phyloP scores from a whole-genome alignment of 1,140 invertebrate genomes.

The Epicauta chinensis region DNA sequence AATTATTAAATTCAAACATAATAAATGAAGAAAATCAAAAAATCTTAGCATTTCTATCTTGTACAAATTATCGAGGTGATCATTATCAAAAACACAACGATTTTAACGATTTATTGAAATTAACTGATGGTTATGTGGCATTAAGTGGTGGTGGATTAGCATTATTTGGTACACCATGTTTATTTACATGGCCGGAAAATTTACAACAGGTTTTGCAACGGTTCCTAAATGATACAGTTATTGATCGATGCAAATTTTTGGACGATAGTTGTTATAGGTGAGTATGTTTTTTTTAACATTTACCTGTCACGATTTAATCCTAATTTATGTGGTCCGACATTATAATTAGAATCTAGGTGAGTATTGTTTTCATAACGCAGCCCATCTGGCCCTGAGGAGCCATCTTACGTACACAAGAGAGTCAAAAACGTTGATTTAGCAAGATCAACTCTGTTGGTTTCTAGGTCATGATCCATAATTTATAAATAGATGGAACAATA shows the following conservation, averaged over 20 bases:
- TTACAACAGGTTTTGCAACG: constrained; percentile 60
- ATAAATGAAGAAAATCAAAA: constrained; percentile 61
- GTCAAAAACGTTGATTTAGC: no score
- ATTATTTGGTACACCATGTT: constrained; percentile 80
- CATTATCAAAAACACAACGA: constrained; percentile 39
- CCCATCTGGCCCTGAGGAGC: no score
- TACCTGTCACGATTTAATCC: no score
- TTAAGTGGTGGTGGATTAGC: constrained; percentile 86
- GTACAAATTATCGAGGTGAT: constrained; percentile 65
- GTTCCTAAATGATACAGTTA: constrained; percentile 46
- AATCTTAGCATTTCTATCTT: constrained; percentile 84
- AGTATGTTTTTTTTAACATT: no score
- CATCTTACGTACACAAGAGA: no score
- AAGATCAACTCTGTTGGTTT: no score
- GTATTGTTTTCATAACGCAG: no score
- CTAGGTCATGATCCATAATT: no score
- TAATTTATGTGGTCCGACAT: no score
- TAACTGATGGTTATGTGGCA: constrained; percentile 78
- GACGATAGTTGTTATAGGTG: constrained; percentile 65
- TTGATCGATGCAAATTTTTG: constrained; percentile 60
- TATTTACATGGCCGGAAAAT: constrained; percentile 81
- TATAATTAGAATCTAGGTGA: no score
- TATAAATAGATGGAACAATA: no score
- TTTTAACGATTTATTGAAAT: constrained; percentile 67
- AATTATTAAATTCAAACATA: constrained; percentile 62